Base-by-base conservation (phyloP, 2,113 vertebrate species). In the rat (Rattus norvegicus) region DNA sequence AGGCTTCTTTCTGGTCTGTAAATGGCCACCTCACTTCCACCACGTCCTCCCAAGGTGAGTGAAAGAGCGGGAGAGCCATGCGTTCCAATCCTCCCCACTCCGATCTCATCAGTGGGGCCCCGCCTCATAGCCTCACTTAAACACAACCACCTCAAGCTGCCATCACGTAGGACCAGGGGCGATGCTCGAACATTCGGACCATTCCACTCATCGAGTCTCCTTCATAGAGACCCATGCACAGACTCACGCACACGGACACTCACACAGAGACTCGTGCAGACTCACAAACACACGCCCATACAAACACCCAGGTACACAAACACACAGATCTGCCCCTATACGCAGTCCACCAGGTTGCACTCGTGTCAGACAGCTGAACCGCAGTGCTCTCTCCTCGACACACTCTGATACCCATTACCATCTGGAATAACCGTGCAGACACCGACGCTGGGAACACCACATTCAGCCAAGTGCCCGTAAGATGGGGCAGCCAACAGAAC, bases 401-500 rank as follows among this genome's bases (percentile, higher is more conserved):
- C 1, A 19, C 16, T 69, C 6, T 43, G 17, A 9, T 10, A 14
- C n/a, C 5, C 19, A 36, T 22, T 7, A 47, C 7, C 7, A 63
- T n/a, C 9, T n/a, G 3, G 4, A 39, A 63, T 39, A 1, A 13
- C 19, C 47, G 47, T 24, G 30, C 3, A 26, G 36, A 16, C 0
- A 0, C 39, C 63, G 86, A 69, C 17, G 52, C 19, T 14, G 14
- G 49, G 39, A 67, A 69, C 4, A 24, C 63, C 14, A 1, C 14
- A 36, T 7, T 10, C 0, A 0, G 36, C 69, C 1, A 3, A 49
- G 30, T 0, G 0, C 13, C 90, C 11, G 1, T 1, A 47, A 63
- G 19, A 63, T 69, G 24, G 10, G 72, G 36, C 73, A 5, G 19
- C 79, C 19, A 30, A 54, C 56, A 65, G 54, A 75, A 20, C 20